phyloP scores from a whole-genome alignment of 2,888 invertebrate genomes.

The Meteorus colon region DNA sequence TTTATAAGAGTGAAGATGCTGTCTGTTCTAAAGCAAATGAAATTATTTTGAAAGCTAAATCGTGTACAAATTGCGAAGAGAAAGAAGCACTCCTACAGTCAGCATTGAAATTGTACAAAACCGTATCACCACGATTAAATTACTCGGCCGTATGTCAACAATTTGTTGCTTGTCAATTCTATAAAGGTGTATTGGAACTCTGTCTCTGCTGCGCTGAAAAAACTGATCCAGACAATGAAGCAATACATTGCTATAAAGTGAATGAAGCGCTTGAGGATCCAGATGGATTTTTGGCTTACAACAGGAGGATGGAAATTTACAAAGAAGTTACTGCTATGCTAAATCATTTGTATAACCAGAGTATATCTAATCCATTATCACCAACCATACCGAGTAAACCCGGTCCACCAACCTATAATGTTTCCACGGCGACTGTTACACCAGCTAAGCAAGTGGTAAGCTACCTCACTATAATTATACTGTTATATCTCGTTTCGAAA shows the following conservation, averaged over 20 bases:
- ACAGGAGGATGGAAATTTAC: constrained; percentile 90
- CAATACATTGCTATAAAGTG: constrained; percentile 89
- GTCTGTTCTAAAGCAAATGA: constrained; percentile 96
- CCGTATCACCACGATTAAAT: constrained; percentile 91
- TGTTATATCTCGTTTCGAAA: neutral
- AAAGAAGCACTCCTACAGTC: constrained; percentile 84
- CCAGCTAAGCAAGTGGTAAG: constrained; percentile 67
- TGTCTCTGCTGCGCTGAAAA: constrained; percentile 88
- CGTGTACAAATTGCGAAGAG: constrained; percentile 83
- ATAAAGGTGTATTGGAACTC: constrained; percentile 91
- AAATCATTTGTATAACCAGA: constrained; percentile 80
- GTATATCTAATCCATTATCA: constrained; percentile 73
- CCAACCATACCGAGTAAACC: constrained; percentile 72
- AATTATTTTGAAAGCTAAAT: constrained; percentile 87
- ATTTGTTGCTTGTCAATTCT: constrained; percentile 86
- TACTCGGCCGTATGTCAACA: constrained; percentile 89
- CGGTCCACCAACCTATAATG: constrained; percentile 65
- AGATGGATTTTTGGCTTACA: constrained; percentile 85
- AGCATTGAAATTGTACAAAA: constrained; percentile 89
- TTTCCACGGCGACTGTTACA: constrained; percentile 54
- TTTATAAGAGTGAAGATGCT: constrained; percentile 96
- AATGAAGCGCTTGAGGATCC: constrained; percentile 88
- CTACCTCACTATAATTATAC: neutral
- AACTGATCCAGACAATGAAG: constrained; percentile 92
- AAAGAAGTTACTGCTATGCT: constrained; percentile 88